phyloP scores from a whole-genome alignment of 2,888 invertebrate species.

The Margaritifera margaritifera region DNA sequence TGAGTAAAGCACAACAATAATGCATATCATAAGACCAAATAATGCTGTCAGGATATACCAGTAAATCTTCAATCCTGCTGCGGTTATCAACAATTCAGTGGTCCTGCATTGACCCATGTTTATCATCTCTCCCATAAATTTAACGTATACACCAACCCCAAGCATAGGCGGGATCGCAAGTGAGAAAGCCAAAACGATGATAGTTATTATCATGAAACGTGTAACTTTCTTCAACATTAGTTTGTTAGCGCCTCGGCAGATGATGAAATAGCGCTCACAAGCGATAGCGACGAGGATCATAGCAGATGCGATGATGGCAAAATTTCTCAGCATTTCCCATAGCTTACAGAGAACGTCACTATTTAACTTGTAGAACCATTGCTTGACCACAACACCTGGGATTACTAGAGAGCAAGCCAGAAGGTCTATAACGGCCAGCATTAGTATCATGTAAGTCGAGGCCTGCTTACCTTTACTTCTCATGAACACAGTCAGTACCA shows the following conservation, averaged over 20 bases:
- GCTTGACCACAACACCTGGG: constrained; percentile 51
- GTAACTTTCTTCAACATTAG: constrained; percentile 32
- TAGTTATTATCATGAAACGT: constrained; percentile 35
- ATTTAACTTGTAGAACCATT: constrained; percentile 46
- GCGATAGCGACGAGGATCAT: constrained; percentile 59
- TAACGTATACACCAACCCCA: constrained; percentile 43
- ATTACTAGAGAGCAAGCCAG: constrained; percentile 56
- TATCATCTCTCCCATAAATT: constrained; percentile 4
- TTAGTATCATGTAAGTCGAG: constrained; percentile 53
- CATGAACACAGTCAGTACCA: constrained; percentile 47
- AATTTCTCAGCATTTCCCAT: constrained; percentile 47
- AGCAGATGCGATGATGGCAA: constrained; percentile 54
- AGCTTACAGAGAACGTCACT: constrained; percentile 52
- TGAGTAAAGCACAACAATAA: constrained; percentile 47
- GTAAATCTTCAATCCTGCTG: constrained; percentile 29
- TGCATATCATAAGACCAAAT: constrained; percentile 45
- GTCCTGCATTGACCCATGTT: constrained; percentile 44
- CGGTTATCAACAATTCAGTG: constrained; percentile 38
- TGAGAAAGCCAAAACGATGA: constrained; percentile 34
- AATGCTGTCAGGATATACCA: constrained; percentile 47
- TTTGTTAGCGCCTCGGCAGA: constrained; percentile 42
- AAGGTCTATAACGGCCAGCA: constrained; percentile 58
- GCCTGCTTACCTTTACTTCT: constrained; percentile 35
- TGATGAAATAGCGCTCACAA: constrained; percentile 59
- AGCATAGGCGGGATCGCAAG: constrained; percentile 54